Evolutionary conservation across 2,113 vertebrate species (phyloP).

Genomic region (Semicossyphus pulcher): DNA sequence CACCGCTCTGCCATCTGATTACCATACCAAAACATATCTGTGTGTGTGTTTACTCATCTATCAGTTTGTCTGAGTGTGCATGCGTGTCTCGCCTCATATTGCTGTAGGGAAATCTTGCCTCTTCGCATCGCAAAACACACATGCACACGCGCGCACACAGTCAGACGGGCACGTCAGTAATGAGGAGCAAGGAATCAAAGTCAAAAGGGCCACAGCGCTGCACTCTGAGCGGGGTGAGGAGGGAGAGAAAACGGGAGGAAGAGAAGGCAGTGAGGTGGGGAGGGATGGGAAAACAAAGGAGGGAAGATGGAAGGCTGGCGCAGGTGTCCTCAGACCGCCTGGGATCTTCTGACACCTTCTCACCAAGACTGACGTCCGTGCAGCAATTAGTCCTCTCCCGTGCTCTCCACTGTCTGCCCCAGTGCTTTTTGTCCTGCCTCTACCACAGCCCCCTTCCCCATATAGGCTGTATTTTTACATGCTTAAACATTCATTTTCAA

Average conservation of each 20-base stretch:
- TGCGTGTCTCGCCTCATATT: slow-evolving; percentile 52
- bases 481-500: slow-evolving; percentile 20
- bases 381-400: slow-evolving; percentile 77
- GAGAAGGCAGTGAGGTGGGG: slow-evolving; percentile 56
- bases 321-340: slow-evolving; percentile 71
- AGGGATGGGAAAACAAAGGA: slow-evolving; percentile 44
- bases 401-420: slow-evolving; percentile 58
- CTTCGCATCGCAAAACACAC: slow-evolving; percentile 56
- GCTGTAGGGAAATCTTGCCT: slow-evolving; percentile 68
- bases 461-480: not conserved
- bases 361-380: slow-evolving; percentile 71
- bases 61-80: slow-evolving; percentile 71
- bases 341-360: slow-evolving; percentile 76
- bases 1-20: slow-evolving; percentile 76
- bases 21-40: slow-evolving; percentile 75
- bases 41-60: slow-evolving; percentile 75
- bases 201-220: slow-evolving; percentile 70
- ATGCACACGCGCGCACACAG: slow-evolving; percentile 39
- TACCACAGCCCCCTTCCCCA: not conserved
- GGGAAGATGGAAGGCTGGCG: slow-evolving; percentile 64
- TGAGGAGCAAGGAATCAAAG: slow-evolving; percentile 79
- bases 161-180: slow-evolving; percentile 75
- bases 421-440: slow-evolving; percentile 37
- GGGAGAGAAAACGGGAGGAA: slow-evolving; percentile 51
- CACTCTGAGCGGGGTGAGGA: slow-evolving; percentile 59